Evolutionary conservation across 2,888 invertebrate genomes (phyloP).

Genomic region (Drosophila paucipuncta): DNA sequence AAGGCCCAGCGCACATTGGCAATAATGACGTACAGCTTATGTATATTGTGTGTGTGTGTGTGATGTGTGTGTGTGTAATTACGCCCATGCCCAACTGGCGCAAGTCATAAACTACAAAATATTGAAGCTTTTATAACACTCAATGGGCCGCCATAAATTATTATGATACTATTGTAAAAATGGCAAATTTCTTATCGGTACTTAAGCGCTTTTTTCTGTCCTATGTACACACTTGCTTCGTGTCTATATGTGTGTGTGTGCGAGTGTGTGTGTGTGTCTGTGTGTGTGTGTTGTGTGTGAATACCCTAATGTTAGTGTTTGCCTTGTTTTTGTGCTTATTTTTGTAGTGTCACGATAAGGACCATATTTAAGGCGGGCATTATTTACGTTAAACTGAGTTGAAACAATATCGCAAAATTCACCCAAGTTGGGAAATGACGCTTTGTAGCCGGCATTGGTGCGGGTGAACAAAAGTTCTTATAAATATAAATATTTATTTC

Average conservation of each 20-base stretch:
- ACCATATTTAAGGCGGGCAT: constrained; percentile 19
- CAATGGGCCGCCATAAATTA: constrained; percentile 83
- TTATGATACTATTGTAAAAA: constrained; percentile 82
- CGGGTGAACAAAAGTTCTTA: not conserved
- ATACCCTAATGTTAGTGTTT: not conserved
- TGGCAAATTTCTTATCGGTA: constrained; percentile 82
- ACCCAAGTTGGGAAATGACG: constrained; percentile 3
- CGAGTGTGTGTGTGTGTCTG: not conserved
- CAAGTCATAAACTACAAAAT: constrained; percentile 82
- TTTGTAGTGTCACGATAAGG: constrained; percentile 37
- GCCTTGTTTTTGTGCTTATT: constrained; percentile 4
- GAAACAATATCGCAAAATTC: constrained; percentile 1
- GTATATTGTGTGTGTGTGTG: constrained; percentile 31
- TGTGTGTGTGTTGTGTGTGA: not conserved
- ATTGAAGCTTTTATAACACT: constrained; percentile 83
- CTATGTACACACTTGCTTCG: constrained; percentile 12
- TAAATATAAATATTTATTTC: constrained; percentile 1
- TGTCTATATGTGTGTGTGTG: not conserved
- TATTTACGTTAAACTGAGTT: constrained; percentile 24
- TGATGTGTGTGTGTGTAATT: constrained; percentile 68
- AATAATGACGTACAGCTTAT: constrained; percentile 75
- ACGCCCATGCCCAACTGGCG: constrained; percentile 75
- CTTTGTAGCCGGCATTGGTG: not conserved
- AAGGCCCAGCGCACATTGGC: constrained; percentile 53
- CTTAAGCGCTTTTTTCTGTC: constrained; percentile 70